phyloP scores from a whole-genome alignment of 2,113 vertebrate genomes.

The Tetraodon nigroviridis region DNA sequence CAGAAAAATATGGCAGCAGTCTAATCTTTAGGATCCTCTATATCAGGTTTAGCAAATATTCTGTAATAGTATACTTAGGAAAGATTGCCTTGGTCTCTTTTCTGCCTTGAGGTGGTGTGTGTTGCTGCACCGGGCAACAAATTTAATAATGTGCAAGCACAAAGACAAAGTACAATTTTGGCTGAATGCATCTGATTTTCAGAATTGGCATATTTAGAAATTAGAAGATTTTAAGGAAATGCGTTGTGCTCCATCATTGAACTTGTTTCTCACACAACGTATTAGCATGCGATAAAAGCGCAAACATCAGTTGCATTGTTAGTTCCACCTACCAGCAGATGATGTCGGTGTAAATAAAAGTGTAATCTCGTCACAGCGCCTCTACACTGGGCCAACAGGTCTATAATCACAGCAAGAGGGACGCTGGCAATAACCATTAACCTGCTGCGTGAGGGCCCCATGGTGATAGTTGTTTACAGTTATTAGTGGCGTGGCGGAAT shows the following conservation, averaged over 20 bases:
- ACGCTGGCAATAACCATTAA: constrained; percentile 68
- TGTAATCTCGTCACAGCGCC: constrained; percentile 5
- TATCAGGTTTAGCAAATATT: too few species aligned
- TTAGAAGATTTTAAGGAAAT: constrained; percentile 4
- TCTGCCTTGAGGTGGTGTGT: not conserved
- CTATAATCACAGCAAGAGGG: constrained; percentile 59
- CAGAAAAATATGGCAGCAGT: too few species aligned
- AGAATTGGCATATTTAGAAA: constrained; percentile 5
- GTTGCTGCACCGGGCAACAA: constrained; percentile 7
- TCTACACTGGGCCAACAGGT: constrained; percentile 25
- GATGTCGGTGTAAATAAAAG: constrained; percentile 13
- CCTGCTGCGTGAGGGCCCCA: constrained; percentile 50
- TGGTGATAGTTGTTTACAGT: constrained; percentile 66
- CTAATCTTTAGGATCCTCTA: too few species aligned
- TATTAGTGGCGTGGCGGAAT: constrained; percentile 50
- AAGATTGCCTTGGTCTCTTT: too few species aligned
- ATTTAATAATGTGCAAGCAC: constrained; percentile 6
- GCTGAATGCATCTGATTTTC: not conserved
- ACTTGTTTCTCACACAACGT: too few species aligned
- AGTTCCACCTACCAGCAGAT: too few species aligned
- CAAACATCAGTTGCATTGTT: too few species aligned
- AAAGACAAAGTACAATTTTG: constrained; percentile 5
- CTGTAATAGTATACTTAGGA: too few species aligned
- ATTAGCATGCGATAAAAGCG: too few species aligned
- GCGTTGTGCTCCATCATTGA: not conserved